phyloP scores from a whole-genome alignment of 2,113 vertebrate genomes.

The Aldabrachelys gigantea region DNA sequence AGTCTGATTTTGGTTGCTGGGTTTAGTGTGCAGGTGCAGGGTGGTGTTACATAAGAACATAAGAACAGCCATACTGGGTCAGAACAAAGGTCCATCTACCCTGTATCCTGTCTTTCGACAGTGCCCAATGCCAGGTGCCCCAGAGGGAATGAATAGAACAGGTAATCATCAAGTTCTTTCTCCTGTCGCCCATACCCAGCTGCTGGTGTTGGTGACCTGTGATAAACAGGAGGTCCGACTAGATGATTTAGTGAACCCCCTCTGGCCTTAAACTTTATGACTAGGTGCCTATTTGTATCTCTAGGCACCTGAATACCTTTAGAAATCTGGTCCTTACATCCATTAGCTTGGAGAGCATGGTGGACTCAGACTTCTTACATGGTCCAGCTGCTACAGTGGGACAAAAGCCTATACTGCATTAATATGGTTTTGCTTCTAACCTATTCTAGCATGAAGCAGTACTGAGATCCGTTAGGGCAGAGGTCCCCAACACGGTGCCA shows the following conservation, averaged over 20 bases:
- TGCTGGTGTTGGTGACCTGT: too few species aligned
- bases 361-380: not conserved
- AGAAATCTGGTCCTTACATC: not conserved
- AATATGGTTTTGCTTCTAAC: not conserved
- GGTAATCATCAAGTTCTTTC: too few species aligned
- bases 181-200: too few species aligned
- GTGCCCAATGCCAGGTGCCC: too few species aligned
- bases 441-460: not conserved
- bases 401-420: not conserved
- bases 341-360: not conserved
- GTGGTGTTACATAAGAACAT: not conserved
- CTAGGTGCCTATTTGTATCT: not conserved
- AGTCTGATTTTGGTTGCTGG: not conserved
- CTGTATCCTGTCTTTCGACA: too few species aligned
- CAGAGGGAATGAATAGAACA: too few species aligned
- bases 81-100: too few species aligned
- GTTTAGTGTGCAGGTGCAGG: not conserved
- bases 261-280: not conserved
- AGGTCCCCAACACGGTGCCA: too few species aligned
- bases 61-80: too few species aligned
- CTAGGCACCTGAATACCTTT: not conserved
- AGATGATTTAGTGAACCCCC: not conserved
- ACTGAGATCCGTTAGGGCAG: not conserved
- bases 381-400: not conserved
- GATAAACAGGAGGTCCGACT: not conserved